A percentile compares a stretch with the other conserved stretches of the same genome.
These are phyloP conservation scores for Axea sp. DNA, from an alignment of 2,888 invertebrate species.

Conservation along the genomic window DNA sequence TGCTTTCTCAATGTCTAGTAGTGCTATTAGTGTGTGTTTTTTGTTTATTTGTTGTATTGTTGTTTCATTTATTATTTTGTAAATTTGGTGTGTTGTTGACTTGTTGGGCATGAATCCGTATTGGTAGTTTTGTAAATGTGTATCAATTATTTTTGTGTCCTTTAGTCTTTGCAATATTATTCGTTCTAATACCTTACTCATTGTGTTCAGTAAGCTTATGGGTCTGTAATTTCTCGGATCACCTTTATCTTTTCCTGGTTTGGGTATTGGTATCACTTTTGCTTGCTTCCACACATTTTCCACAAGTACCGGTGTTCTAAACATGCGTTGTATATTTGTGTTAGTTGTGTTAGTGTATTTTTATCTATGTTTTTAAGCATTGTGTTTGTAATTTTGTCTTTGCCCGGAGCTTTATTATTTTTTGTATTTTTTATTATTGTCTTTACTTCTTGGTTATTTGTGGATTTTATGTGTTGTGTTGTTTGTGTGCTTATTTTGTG, in stretches of 20 bases:
- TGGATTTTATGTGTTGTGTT: no score
- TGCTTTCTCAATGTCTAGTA: no score
- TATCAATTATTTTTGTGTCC: no score
- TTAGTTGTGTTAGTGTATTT: background rate
- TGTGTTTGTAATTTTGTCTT: background rate
- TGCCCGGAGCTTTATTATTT: background rate
- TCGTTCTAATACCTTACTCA: background rate
- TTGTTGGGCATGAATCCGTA: no score
- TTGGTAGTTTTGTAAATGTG: no score
- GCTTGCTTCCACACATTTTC: background rate
- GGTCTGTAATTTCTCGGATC: background rate
- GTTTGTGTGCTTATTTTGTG: no score
- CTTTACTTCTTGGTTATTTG: background rate
- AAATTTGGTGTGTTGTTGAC: no score
- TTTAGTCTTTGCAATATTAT: no score
- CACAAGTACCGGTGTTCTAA: background rate
- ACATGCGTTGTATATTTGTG: background rate
- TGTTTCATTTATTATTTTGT: no score
- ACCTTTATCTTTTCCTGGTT: background rate
- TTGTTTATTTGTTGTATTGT: no score
- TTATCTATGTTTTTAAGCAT: background rate
- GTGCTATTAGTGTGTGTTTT: no score
- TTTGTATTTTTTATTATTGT: background rate
- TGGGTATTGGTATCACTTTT: background rate
- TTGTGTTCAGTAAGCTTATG: background rate